A percentile compares a stretch with the other conserved stretches of the same genome.
These are phyloP conservation scores for Andrena bucephala DNA, from an alignment of 2,888 invertebrate genomes.

Conservation along the genomic window DNA sequence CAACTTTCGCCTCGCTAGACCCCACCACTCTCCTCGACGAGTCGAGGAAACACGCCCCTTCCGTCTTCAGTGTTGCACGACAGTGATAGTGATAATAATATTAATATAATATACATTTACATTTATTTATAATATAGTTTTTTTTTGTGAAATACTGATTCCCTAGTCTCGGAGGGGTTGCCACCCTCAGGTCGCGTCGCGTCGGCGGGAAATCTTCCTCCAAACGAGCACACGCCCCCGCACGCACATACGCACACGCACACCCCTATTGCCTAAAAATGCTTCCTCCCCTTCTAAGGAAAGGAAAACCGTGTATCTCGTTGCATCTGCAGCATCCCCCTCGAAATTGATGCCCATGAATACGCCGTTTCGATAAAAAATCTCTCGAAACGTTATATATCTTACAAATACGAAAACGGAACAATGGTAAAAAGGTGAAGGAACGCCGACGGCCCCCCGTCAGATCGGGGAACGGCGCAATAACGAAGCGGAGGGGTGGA, in stretches of 20 bases:
- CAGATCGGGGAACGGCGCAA: not conserved
- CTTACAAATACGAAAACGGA: not conserved
- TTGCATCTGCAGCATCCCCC: slow-evolving; percentile 14
- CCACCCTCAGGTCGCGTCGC: slow-evolving; percentile 65
- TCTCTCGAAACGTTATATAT: not conserved
- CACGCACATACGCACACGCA: slow-evolving; percentile 34
- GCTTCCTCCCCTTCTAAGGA: not conserved
- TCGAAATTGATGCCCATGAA: not conserved
- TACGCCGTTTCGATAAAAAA: not conserved
- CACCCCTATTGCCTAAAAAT: slow-evolving; percentile 59
- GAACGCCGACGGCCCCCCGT: not conserved
- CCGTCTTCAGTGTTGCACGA: slow-evolving; percentile 52
- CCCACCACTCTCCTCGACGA: not conserved
- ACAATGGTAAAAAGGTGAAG: not conserved
- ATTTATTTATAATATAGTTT: slow-evolving; percentile 65
- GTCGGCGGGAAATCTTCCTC: not conserved
- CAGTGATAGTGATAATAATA: slow-evolving; percentile 67
- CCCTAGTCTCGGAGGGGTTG: slow-evolving; percentile 75
- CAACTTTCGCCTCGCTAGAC: not conserved
- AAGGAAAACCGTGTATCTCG: slow-evolving; percentile 21
- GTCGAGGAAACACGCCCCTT: slow-evolving; percentile 32
- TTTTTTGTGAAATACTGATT: slow-evolving; percentile 76
- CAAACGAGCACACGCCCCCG: slow-evolving; percentile 12
- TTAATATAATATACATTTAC: slow-evolving; percentile 72
- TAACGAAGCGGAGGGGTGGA: not conserved